Evolutionary conservation across 2,888 invertebrate species (phyloP), one percentile per base, ranked within the genome.

Genomic region (Eristalis pertinax): DNA sequence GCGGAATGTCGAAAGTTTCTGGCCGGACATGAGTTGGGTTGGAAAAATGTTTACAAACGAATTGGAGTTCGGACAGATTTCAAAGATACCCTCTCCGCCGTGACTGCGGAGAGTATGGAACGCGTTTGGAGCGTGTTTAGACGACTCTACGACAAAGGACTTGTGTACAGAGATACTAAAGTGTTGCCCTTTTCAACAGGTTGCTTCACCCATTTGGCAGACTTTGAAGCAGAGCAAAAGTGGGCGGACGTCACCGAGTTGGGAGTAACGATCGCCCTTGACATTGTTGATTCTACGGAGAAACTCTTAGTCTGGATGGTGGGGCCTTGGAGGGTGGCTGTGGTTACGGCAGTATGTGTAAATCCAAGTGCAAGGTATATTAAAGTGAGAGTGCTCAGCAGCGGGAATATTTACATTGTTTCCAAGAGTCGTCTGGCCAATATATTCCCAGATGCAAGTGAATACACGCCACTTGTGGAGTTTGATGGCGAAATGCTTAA

Each of bases 11-110:
- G 99, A 24, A 97, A 96, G 91, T 99, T 99, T 93, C 99, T 99
- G 0, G 97, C 97, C 96, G 95, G 98, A 89, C 99, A 99, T 93
- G 95, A 98, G 1, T 92, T 92, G 29, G 98, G 98, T 89, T 99
- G 98, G 98, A 97, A 97, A 91, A 94, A 93, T 41, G 96, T 97
- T 58, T 95, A 98, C 43, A 94, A 95, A 0, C 94, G 98, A 89
- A 95, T 99, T 91, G 99, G 99, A n/a, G 94, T 99, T 83, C 99
- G 99, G 99, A 98, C 99, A 90, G 98, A 99, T 94, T 99, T 99
- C 93, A 95, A 97, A 91, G 98, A 98, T 93, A 99, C 99, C 93
- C 99, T 99, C 94, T 99, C 99, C 93, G 99, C 99, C 0, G 94
- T 99, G 89, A 99, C 99, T 92, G 97, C 98, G 0, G 97, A 96